Evolutionary conservation across 2,888 invertebrate species (phyloP), one percentile per base, ranked within the genome.

Genomic region (Caenorhabditis sp.): DNA sequence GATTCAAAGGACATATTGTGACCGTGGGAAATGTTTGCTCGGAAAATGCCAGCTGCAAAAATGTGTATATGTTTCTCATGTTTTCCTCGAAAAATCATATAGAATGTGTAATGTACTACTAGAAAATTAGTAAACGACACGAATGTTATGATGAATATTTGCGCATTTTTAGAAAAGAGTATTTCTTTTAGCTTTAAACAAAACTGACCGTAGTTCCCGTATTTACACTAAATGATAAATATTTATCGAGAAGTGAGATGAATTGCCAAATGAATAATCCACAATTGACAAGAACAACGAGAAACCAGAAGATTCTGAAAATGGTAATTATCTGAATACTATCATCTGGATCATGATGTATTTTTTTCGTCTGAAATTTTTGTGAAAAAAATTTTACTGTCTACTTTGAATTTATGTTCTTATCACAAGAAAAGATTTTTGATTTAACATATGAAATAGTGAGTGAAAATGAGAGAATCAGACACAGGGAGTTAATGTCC

Each of bases 1-100:
- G 83, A 74, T 87, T 87, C 70, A 84, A 57, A 76, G 84, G 80
- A 67, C 87, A 87, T 52, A 87, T 77, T 8, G 86, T 87, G 59
- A 87, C 85, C n/a, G 80, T 76, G 50, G 87, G 87, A 65, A 86
- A 87, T 0, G 67, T 71, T 23, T 85, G 79, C 56, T 85, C 84
- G 27, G 84, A 77, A 76, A 84, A 85, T 79, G 82, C 78, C 53
- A 85, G 65, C 84, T 85, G 77, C 26, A 80, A 25, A 52, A 25
- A 21, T 49, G 14, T 38, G 14, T 59, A n/a, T 1, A 59, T n/a
- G 10, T 38, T 59, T 59, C 20, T 12, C 23, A 20, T 7, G n/a
- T 59, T 59, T n/a, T 59, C 7, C 21, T 50, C 4, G 4, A 20
- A 36, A 36, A 36, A 36, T 36, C 7, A 36, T 36, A 36, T 8